phyloP scores from a whole-genome alignment of 2,113 vertebrate genomes.

The Solea senegalensis region DNA sequence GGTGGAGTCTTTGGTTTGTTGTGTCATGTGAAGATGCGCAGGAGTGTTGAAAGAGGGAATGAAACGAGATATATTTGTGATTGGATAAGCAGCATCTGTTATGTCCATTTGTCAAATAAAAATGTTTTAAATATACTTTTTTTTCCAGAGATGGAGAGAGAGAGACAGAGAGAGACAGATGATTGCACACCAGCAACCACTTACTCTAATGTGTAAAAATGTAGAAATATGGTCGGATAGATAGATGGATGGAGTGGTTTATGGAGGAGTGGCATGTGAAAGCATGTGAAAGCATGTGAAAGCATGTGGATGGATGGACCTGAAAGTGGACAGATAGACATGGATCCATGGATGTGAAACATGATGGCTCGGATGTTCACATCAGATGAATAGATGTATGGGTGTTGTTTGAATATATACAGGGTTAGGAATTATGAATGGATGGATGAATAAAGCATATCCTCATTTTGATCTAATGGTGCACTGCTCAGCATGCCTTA shows the following conservation, averaged over 20 bases:
- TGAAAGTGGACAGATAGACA: too few relatives aligned
- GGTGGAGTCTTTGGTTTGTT: conserved; percentile 25
- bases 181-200: conserved; percentile 50
- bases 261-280: conserved; percentile 11
- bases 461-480: conserved; percentile 8
- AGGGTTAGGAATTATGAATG: conserved; percentile 1
- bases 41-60: conserved; percentile 11
- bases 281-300: background rate
- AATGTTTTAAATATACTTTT: background rate
- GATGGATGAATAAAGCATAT: conserved; percentile 20
- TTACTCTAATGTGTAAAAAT: conserved; percentile 29
- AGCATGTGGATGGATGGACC: too few relatives aligned
- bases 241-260: conserved; percentile 36
- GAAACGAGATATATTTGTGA: conserved; percentile 35
- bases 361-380: conserved; percentile 21
- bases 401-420: conserved; percentile 45
- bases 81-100: conserved; percentile 45
- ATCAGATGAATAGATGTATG: conserved; percentile 25
- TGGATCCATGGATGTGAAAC: conserved; percentile 11
- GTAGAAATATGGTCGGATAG: conserved; percentile 20
- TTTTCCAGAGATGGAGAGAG: conserved; percentile 36
- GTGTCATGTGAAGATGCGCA: conserved; percentile 42
- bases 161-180: conserved; percentile 18
- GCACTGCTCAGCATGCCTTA: background rate
- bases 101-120: conserved; percentile 43